Evolutionary conservation across 2,113 vertebrate species (phyloP).

Genomic region (Miniopterus natalensis): DNA sequence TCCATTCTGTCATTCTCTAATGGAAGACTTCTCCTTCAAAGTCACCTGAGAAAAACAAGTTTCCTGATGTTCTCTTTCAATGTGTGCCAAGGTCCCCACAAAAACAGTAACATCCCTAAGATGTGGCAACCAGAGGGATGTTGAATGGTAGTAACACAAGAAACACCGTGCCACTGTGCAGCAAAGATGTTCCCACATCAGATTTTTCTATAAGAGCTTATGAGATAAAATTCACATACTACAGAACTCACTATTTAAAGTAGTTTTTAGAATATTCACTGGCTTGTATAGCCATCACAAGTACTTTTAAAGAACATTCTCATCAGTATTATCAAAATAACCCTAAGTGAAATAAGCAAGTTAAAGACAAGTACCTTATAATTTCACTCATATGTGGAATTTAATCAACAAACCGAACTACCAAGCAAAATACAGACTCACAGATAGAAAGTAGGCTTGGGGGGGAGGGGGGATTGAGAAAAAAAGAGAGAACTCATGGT

Average conservation of each 20-base stretch:
- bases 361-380: no score
- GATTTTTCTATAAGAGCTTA: background rate
- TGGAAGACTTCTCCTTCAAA: background rate
- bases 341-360: no score
- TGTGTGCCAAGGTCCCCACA: background rate
- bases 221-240: background rate
- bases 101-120: background rate
- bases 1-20: background rate
- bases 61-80: background rate
- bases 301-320: conserved; percentile 46
- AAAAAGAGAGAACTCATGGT: no score
- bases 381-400: no score
- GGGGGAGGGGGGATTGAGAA: no score
- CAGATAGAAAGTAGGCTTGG: no score
- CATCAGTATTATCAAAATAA: background rate
- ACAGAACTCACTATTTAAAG: background rate
- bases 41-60: background rate
- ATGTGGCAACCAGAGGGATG: background rate
- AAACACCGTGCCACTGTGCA: background rate
- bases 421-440: no score
- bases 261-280: background rate
- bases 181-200: background rate
- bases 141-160: background rate
- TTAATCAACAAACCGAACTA: no score
- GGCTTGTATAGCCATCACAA: background rate